phyloP scores from a whole-genome alignment of 1,140 invertebrate species.

The Mycetomoellerius zeteki region DNA sequence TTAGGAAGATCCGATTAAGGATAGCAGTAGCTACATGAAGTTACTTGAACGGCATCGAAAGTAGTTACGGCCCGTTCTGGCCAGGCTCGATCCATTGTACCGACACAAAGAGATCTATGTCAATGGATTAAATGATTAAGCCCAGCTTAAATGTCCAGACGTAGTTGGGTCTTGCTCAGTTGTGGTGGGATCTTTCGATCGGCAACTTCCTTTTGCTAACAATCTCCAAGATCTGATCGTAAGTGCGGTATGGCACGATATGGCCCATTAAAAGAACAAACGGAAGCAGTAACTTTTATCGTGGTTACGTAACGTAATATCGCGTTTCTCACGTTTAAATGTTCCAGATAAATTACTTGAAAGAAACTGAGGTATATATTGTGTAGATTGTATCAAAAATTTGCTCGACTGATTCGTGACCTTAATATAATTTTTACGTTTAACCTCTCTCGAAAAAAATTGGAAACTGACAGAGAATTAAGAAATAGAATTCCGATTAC shows the following conservation, averaged over 20 bases:
- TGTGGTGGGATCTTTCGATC: constrained; percentile 17
- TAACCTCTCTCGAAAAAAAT: not conserved
- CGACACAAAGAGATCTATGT: constrained; percentile 68
- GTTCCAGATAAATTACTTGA: not conserved
- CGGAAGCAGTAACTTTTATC: constrained; percentile 7
- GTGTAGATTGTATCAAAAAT: not conserved
- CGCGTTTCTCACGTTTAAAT: not conserved
- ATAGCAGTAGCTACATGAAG: constrained; percentile 41
- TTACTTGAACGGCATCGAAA: constrained; percentile 48
- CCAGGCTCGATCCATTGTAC: constrained; percentile 61
- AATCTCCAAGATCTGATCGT: constrained; percentile 32
- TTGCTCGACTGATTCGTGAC: not conserved
- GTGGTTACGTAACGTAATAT: constrained; percentile 1
- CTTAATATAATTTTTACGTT: not conserved
- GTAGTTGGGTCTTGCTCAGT: constrained; percentile 44
- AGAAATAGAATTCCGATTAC: not conserved
- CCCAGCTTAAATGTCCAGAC: constrained; percentile 55
- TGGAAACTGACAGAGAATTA: not conserved
- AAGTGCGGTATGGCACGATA: not conserved
- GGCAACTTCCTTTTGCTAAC: constrained; percentile 29
- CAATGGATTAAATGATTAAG: constrained; percentile 70
- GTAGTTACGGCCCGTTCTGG: constrained; percentile 64
- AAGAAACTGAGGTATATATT: constrained; percentile 1
- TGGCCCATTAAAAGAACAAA: constrained; percentile 22
- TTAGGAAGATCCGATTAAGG: constrained; percentile 55